Evolutionary conservation across 2,797 vertebrate genomes (phyloP).

Genomic region (Oreortyx pictus): DNA sequence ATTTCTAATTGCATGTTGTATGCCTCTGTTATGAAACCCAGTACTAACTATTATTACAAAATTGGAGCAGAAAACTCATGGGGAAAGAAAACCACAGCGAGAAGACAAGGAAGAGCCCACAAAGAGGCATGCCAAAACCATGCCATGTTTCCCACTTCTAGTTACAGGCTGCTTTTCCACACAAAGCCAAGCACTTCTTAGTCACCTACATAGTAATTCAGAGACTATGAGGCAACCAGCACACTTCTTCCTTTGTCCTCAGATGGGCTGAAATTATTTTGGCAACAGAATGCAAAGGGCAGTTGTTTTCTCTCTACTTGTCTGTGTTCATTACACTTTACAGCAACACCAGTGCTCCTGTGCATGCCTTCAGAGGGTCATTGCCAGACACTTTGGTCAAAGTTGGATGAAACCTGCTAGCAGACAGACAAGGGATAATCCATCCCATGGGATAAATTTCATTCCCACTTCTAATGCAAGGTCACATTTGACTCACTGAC

Average conservation of each 20-base stretch:
- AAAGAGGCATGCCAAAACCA: background rate
- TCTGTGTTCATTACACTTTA: background rate
- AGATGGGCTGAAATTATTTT: background rate
- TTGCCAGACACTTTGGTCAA: background rate
- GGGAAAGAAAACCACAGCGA: constrained; percentile 39
- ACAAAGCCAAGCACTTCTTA: background rate
- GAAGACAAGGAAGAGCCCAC: background rate
- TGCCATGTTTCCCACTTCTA: background rate
- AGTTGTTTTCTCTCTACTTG: background rate
- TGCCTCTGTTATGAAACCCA: constrained; percentile 57
- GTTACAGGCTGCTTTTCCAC: background rate
- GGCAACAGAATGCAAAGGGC: background rate
- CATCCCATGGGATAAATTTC: background rate
- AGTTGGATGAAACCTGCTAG: background rate
- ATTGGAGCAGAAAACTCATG: constrained; percentile 60
- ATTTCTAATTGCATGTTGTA: constrained; percentile 71
- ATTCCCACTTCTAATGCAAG: background rate
- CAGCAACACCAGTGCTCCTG: background rate
- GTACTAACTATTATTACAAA: constrained; percentile 58
- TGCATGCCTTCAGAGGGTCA: background rate
- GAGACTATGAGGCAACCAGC: background rate
- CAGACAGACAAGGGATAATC: background rate
- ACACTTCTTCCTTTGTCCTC: background rate
- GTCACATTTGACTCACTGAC: background rate
- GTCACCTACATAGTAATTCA: background rate